Evolutionary conservation across 2,888 invertebrate species (phyloP).

Genomic region (Trilocha varians): DNA sequence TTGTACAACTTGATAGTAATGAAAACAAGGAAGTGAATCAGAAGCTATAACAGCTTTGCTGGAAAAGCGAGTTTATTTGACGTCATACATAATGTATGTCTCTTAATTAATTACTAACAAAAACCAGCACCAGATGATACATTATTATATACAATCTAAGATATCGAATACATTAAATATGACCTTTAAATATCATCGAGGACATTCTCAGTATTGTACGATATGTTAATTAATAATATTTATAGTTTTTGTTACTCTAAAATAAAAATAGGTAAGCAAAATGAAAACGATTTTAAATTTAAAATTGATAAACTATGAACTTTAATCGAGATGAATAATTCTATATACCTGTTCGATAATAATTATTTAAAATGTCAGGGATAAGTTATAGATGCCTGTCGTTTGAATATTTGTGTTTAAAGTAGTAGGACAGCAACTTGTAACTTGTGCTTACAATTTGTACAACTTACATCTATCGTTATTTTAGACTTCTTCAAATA

Average conservation of each 20-base stretch:
- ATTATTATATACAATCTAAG: background rate
- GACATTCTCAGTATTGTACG: background rate
- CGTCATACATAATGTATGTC: too few species aligned
- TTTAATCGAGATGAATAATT: constrained; percentile 5
- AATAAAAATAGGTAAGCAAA: too few species aligned
- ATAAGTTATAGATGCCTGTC: constrained; percentile 14
- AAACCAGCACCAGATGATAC: background rate
- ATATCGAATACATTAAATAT: background rate
- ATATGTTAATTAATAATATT: constrained; percentile 4
- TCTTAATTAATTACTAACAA: too few species aligned
- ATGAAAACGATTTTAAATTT: too few species aligned
- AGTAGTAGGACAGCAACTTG: too few species aligned
- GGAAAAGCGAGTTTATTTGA: too few species aligned
- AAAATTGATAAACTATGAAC: constrained; percentile 5
- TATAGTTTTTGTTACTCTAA: background rate
- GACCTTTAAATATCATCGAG: background rate
- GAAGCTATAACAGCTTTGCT: too few species aligned
- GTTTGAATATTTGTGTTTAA: background rate
- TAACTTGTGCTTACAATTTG: too few species aligned
- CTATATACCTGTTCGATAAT: constrained; percentile 16
- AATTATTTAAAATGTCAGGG: constrained; percentile 35
- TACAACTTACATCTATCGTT: too few species aligned
- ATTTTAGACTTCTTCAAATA: too few species aligned
- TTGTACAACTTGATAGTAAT: too few species aligned
- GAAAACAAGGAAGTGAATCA: too few species aligned